A percentile compares a stretch with the other conserved stretches of the same genome.
phyloP scores from a whole-genome alignment of 2,797 vertebrate species.

The Novumbra hubbsi region DNA sequence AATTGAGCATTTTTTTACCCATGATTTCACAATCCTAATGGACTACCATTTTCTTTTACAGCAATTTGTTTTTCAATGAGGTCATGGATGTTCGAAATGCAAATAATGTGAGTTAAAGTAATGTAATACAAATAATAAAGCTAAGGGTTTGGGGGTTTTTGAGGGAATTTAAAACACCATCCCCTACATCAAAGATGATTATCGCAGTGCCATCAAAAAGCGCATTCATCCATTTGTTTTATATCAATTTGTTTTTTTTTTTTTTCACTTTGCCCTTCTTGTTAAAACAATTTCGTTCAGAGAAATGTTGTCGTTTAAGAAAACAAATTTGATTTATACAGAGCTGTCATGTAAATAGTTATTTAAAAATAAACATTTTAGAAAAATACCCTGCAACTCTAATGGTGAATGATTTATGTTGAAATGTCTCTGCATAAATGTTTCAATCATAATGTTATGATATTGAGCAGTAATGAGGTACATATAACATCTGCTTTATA shows the following conservation, averaged over 20 bases:
- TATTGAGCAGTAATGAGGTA: neutral
- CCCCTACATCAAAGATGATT: conserved; percentile 23
- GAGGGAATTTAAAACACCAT: conserved; percentile 33
- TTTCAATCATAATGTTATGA: neutral
- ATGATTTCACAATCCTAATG: neutral
- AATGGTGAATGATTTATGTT: neutral
- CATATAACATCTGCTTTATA: neutral
- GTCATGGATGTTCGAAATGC: conserved; percentile 22
- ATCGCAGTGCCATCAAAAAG: conserved; percentile 28
- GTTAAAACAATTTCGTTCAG: conserved; percentile 60
- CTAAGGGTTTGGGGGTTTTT: conserved; percentile 33
- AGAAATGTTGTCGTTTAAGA: conserved; percentile 61
- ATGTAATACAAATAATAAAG: conserved; percentile 19
- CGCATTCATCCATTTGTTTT: conserved; percentile 8
- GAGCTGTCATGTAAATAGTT: conserved; percentile 78
- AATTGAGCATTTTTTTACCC: neutral
- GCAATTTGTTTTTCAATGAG: neutral
- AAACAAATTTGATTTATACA: conserved; percentile 73
- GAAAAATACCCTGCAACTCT: conserved; percentile 26
- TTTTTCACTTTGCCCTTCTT: conserved; percentile 44
- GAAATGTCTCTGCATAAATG: neutral
- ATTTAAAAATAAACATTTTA: conserved; percentile 74
- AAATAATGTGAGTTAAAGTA: neutral
- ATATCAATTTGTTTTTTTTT: conserved; percentile 51
- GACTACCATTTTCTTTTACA: neutral